Conservation (phyloP, 2,888 invertebrate species). For the Philhelius pedissequus region DNA sequence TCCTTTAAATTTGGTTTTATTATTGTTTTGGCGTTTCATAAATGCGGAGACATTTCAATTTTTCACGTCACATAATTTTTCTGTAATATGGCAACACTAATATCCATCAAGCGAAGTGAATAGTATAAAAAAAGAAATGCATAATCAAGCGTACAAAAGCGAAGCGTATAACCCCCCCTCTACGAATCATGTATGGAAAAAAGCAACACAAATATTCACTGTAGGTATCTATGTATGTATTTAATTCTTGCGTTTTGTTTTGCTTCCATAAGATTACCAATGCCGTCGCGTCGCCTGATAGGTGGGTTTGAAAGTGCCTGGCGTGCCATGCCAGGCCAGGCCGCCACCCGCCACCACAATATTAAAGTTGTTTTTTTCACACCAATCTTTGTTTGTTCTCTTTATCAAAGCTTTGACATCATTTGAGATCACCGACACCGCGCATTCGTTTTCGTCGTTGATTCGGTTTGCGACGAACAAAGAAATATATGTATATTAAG, state of each 20-base stretch:
- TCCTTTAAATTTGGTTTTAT: no score
- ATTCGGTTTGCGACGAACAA: slow-evolving; percentile 14
- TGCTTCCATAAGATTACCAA: background rate
- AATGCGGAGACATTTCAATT: no score
- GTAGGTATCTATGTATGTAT: no score
- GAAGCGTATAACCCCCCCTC: background rate
- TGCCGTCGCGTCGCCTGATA: slow-evolving; percentile 28
- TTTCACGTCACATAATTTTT: no score
- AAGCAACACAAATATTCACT: slow-evolving; percentile 1
- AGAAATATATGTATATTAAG: slow-evolving; percentile 3
- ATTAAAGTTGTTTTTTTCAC: slow-evolving; percentile 30
- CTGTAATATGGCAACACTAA: background rate
- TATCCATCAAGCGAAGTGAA: background rate
- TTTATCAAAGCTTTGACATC: slow-evolving; percentile 69
- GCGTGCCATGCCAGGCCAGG: slow-evolving; percentile 8
- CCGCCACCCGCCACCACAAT: slow-evolving; percentile 3
- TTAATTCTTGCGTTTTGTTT: background rate
- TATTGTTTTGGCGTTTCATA: no score
- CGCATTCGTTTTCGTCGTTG: slow-evolving; percentile 9
- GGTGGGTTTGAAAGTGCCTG: no score
- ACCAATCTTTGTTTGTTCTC: slow-evolving; percentile 62
- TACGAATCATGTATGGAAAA: background rate
- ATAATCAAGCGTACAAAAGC: background rate
- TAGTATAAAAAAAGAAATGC: background rate
- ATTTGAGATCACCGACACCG: slow-evolving; percentile 68